These are phyloP conservation scores for Amphiprion ocellaris DNA, from an alignment of 2,113 vertebrate species.

Conservation along the genomic window DNA sequence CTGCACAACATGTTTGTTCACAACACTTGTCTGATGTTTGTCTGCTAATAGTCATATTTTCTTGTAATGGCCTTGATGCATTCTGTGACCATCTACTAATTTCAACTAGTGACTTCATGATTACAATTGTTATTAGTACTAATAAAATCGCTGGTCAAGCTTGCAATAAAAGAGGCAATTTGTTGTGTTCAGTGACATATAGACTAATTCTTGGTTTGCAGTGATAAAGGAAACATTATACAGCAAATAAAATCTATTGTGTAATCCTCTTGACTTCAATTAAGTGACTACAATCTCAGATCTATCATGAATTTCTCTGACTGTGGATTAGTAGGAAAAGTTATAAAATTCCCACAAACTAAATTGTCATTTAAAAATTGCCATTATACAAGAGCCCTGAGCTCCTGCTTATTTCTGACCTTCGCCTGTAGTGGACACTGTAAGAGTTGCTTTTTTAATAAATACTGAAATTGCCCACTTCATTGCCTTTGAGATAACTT, in stretches of 20 bases:
- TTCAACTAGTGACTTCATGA: too few species aligned
- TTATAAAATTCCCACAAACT: neutral
- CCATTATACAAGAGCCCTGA: too few species aligned
- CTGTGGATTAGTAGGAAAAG: conserved; percentile 18
- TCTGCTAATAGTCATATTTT: too few species aligned
- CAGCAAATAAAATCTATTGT: neutral
- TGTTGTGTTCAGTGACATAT: too few species aligned
- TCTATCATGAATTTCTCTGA: neutral
- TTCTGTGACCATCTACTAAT: neutral
- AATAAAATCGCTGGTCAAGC: too few species aligned
- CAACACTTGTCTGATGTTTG: neutral
- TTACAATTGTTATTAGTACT: too few species aligned
- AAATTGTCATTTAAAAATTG: neutral
- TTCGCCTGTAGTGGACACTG: neutral
- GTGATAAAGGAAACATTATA: neutral
- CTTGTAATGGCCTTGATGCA: neutral
- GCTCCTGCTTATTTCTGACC: too few species aligned
- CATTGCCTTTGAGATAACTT: conserved; percentile 8
- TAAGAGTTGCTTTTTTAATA: neutral
- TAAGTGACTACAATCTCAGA: neutral
- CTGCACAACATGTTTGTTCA: too few species aligned
- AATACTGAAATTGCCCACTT: conserved; percentile 29
- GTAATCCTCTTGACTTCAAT: neutral
- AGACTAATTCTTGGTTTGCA: too few species aligned
- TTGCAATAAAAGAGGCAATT: too few species aligned